Conservation (phyloP, 2,113 vertebrate species). For the Zosterops pallidus region DNA sequence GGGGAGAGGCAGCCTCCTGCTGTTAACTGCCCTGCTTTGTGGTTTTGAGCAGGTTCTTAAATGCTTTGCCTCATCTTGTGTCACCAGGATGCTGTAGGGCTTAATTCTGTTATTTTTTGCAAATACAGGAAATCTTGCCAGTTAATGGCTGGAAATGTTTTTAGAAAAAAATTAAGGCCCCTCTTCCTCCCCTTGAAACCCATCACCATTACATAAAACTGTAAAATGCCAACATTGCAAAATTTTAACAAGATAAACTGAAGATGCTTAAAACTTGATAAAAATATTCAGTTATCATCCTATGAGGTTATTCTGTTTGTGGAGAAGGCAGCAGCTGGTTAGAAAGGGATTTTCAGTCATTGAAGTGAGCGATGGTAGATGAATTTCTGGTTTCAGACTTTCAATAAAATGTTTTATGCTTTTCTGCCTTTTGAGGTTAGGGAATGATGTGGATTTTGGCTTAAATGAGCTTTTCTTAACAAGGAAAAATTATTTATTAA, state of each 20-base stretch:
- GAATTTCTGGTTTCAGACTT: background rate
- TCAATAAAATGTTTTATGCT: background rate
- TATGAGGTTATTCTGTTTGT: background rate
- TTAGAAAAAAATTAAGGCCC: background rate
- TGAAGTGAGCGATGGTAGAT: background rate
- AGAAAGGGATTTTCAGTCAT: background rate
- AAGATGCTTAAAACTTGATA: background rate
- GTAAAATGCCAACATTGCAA: background rate
- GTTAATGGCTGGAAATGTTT: background rate
- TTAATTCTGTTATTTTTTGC: background rate
- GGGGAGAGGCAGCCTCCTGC: background rate
- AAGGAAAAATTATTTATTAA: conserved; percentile 19
- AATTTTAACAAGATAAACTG: background rate
- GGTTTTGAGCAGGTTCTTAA: background rate
- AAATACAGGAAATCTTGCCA: background rate
- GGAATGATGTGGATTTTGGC: background rate
- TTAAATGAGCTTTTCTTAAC: conserved; percentile 1
- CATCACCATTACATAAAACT: background rate
- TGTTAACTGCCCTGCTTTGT: background rate
- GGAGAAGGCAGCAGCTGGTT: background rate
- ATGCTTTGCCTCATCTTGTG: background rate
- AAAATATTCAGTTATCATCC: background rate
- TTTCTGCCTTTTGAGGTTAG: background rate
- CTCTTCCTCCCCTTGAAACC: background rate
- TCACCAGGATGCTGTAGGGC: background rate